These are phyloP conservation scores for Struthidea cinerea DNA, from an alignment of 2,113 vertebrate genomes.

Conservation along the genomic window DNA sequence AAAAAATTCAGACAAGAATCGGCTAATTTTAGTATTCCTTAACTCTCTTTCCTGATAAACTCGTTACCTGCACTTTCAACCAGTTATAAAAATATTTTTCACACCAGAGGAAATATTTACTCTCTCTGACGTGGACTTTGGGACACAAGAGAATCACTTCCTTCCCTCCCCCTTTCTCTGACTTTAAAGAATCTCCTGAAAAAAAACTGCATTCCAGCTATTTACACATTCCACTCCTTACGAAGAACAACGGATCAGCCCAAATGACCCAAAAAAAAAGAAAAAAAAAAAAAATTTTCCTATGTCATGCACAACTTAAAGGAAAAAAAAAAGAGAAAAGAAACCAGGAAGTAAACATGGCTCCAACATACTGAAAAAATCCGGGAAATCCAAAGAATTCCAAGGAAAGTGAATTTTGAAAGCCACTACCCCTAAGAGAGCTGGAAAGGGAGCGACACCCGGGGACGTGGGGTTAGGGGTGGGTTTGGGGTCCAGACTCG, in stretches of 20 bases:
- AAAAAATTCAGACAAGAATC: slow-evolving; percentile 49
- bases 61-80: slow-evolving; percentile 46
- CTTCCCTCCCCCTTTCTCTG: slow-evolving; percentile 11
- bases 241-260: slow-evolving; percentile 19
- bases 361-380: background rate
- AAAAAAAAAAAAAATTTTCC: background rate
- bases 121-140: slow-evolving; percentile 50
- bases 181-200: slow-evolving; percentile 60
- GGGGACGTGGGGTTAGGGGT: background rate
- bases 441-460: background rate
- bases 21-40: slow-evolving; percentile 21
- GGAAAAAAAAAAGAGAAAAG: background rate
- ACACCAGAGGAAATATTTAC: slow-evolving; percentile 23
- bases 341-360: background rate
- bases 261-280: slow-evolving; percentile 8
- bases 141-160: slow-evolving; percentile 58
- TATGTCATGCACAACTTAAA: slow-evolving; percentile 47
- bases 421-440: background rate
- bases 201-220: slow-evolving; percentile 65
- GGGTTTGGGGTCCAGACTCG: background rate
- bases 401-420: background rate
- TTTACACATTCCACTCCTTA: slow-evolving; percentile 62
- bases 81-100: slow-evolving; percentile 52
- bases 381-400: background rate
- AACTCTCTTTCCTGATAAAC: slow-evolving; percentile 39